Evolutionary conservation across 2,797 vertebrate genomes (phyloP).

Genomic region (Brachyalestes nurse): DNA sequence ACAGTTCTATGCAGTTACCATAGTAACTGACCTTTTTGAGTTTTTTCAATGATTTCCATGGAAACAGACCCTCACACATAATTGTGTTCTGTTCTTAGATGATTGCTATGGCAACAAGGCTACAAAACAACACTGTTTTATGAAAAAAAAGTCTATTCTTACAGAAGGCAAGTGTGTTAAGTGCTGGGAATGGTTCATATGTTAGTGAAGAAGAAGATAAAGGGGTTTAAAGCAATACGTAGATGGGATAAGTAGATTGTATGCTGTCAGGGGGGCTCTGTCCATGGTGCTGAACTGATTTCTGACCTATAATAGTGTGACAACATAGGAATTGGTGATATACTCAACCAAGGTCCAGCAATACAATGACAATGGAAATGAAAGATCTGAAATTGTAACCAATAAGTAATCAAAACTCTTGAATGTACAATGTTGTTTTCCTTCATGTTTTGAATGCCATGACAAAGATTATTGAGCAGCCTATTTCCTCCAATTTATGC

Average conservation of each 20-base stretch:
- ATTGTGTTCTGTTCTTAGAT: neutral
- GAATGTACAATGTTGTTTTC: neutral
- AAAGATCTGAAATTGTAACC: no score
- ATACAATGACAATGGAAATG: neutral
- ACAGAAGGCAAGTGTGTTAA: neutral
- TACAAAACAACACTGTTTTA: neutral
- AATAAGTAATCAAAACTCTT: no score
- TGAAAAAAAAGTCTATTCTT: neutral
- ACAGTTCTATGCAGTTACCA: conserved; percentile 3
- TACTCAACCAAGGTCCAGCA: neutral
- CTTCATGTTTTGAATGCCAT: neutral
- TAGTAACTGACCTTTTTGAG: neutral
- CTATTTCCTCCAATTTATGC: no score
- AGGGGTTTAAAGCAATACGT: neutral
- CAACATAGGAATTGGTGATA: no score
- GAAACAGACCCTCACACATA: neutral
- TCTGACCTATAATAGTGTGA: no score
- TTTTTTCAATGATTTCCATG: neutral
- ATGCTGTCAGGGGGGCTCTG: neutral
- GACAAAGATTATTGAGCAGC: no score
- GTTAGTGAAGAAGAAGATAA: neutral
- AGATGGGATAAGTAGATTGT: neutral
- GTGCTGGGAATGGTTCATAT: neutral
- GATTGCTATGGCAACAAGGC: neutral
- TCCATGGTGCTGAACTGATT: conserved; percentile 20